phyloP scores from a whole-genome alignment of 2,888 invertebrate genomes.

The Eupithecia exiguata region DNA sequence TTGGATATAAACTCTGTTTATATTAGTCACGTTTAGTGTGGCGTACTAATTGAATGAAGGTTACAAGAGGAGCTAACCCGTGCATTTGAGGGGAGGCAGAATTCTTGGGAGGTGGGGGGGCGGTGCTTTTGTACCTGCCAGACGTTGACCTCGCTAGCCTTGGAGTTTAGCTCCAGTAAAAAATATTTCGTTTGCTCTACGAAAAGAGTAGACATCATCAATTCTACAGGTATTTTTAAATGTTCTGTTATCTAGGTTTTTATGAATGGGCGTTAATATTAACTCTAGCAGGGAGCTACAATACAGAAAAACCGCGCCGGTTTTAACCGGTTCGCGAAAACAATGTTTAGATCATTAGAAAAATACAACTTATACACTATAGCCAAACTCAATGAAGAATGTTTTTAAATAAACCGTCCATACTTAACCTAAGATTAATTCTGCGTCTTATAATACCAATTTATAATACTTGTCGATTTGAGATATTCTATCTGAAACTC shows the following conservation, averaged over 20 bases:
- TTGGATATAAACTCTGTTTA: constrained; percentile 36
- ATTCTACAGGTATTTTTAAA: background rate
- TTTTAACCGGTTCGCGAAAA: background rate
- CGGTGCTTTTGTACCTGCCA: constrained; percentile 67
- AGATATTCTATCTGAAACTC: too few relatives aligned
- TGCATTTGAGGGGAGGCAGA: constrained; percentile 59
- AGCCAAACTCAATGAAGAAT: too few relatives aligned
- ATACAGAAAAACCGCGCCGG: background rate
- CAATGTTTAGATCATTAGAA: background rate
- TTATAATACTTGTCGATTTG: too few relatives aligned
- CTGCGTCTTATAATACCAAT: too few relatives aligned
- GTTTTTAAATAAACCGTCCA: too few relatives aligned
- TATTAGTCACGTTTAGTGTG: constrained; percentile 32
- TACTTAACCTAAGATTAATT: too few relatives aligned
- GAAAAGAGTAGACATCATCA: background rate
- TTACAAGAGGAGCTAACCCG: constrained; percentile 64
- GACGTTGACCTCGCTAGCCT: constrained; percentile 78
- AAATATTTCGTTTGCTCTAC: constrained; percentile 13
- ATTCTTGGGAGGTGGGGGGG: constrained; percentile 53
- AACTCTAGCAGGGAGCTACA: background rate
- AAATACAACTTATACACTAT: background rate
- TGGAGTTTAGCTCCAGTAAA: constrained; percentile 61
- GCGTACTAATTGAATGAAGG: constrained; percentile 46
- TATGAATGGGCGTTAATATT: background rate
- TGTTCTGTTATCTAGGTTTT: background rate